Evolutionary conservation across 1,140 invertebrate genomes (phyloP), one percentile per base, ranked within the genome.

Genomic region (Hestina assimilis): DNA sequence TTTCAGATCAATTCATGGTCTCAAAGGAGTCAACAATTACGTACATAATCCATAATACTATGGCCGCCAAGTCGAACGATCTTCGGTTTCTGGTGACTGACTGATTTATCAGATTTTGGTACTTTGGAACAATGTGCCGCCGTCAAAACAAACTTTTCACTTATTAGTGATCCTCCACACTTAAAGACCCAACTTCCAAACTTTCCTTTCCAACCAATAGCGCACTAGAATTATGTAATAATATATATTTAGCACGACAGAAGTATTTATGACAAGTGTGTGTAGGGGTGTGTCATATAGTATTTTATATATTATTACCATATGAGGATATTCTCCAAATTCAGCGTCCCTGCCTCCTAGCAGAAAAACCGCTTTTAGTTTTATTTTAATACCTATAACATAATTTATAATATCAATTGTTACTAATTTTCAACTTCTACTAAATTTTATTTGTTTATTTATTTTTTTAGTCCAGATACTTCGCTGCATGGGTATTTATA

Each of bases 151-250:
- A 45, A 66, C 14, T 46, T 58, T n/a, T 61, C 58, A 20, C 63
- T 66, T 3, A 66, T 66, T 7, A 62, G 31, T 3, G 59, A 60
- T 9, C 54, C 54, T 12, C 59, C 63, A 35, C 63, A 66, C 48
- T 62, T 58, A 28, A 61, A 66, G 12, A 61, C 50, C 59, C 59
- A 61, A 7, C 40, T 45, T n/a, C 40, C 47, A 17, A 2, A 4
- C n/a, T 4, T 12, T 14, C 29, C 40, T 14, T 33, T 50, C 63
- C 63, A 66, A 3, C 63, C 63, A 17, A 66, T 23, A 24, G 63
- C 63, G 33, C 45, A 53, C 59, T 66, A 12, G n/a, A 48, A 48
- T 52, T 33, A 12, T 33, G 4, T 6, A 33, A 6, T n/a, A 33
- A 33, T 14, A 6, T 6, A 6, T 33, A 33, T 3, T n/a, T 4